phyloP scores from a whole-genome alignment of 2,113 vertebrate species.

The Indri indri region DNA sequence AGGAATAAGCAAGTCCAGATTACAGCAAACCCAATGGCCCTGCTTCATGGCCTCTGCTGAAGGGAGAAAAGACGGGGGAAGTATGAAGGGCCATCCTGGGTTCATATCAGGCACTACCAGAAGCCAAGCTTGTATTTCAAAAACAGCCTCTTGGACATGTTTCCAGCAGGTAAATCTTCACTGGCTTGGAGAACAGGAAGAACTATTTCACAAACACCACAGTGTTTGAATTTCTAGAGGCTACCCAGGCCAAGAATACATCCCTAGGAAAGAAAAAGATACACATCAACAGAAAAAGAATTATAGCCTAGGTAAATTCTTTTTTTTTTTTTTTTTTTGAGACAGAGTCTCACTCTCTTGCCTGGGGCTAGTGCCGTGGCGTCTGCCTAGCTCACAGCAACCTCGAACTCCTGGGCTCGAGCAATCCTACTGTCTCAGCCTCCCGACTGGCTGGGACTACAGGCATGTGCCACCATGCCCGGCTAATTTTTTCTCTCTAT shows the following conservation, averaged over 20 bases:
- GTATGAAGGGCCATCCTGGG: neutral
- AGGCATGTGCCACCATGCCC: too few species aligned
- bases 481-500: too few species aligned
- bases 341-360: too few species aligned
- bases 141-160: constrained; percentile 43
- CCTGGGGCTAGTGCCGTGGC: too few species aligned
- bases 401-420: too few species aligned
- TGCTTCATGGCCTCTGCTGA: constrained; percentile 46
- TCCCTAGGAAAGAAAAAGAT: constrained; percentile 76
- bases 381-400: too few species aligned
- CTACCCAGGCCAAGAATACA: constrained; percentile 84
- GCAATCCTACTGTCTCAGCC: too few species aligned
- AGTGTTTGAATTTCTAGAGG: constrained; percentile 82
- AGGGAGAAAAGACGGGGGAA: neutral
- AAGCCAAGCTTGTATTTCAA: constrained; percentile 55
- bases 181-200: constrained; percentile 51
- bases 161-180: constrained; percentile 64
- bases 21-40: constrained; percentile 41
- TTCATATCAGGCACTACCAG: constrained; percentile 65
- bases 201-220: constrained; percentile 84
- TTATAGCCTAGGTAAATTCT: too few species aligned
- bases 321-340: too few species aligned
- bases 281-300: constrained; percentile 33
- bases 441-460: too few species aligned
- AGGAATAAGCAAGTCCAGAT: constrained; percentile 60